Evolutionary conservation across 2,113 vertebrate genomes (phyloP).

Genomic region (Bubo bubo): DNA sequence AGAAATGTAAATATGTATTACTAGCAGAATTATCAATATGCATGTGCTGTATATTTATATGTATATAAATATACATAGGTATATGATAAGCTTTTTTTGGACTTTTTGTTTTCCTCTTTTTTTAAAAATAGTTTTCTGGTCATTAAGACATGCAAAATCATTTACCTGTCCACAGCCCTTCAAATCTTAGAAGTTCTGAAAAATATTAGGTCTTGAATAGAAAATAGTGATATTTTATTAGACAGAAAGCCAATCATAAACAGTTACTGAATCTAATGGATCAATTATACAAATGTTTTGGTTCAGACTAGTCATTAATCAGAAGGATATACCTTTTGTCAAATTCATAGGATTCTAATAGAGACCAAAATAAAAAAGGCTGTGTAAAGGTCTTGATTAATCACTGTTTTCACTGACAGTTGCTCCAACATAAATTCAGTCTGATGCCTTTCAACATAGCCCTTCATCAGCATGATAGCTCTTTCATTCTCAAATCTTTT

Average conservation of each 20-base stretch:
- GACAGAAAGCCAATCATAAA: neutral
- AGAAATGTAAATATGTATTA: too few species aligned
- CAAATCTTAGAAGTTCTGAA: neutral
- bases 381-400: neutral
- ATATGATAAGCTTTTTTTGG: neutral
- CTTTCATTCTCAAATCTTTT: neutral
- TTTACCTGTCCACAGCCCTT: neutral
- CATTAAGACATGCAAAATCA: neutral
- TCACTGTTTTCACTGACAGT: neutral
- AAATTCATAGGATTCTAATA: conserved; percentile 10
- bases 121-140: neutral
- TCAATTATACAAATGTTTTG: neutral
- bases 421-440: conserved; percentile 12
- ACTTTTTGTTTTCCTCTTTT: too few species aligned
- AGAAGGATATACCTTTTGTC: neutral
- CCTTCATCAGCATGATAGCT: neutral
- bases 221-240: neutral
- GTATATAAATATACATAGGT: rapidly evolving
- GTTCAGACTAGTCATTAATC: neutral
- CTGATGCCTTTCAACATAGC: neutral
- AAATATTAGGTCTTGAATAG: neutral
- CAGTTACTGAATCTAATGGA: neutral
- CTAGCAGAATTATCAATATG: neutral
- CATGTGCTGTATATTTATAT: neutral
- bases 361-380: neutral